These are phyloP conservation scores for Sceloporus undulatus DNA, from an alignment of 2,113 vertebrate genomes.

Conservation along the genomic window DNA sequence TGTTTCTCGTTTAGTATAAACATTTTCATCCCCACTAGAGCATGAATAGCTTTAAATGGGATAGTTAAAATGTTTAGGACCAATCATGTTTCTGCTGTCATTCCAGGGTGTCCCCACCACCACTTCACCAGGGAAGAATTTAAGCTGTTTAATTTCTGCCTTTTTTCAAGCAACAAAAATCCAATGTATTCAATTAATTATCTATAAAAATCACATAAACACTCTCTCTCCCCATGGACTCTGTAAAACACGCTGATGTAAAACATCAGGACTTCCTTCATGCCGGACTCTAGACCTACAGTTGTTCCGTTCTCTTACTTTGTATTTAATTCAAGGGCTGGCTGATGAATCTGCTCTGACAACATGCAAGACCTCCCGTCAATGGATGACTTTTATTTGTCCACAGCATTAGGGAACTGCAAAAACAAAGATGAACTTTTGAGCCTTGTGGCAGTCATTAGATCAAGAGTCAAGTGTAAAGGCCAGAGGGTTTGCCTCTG, in stretches of 20 bases:
- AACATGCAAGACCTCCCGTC: slow-evolving; percentile 5
- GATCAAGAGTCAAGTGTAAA: not conserved
- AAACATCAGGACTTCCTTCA: slow-evolving; percentile 32
- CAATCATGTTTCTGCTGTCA: slow-evolving; percentile 72
- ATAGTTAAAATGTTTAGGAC: slow-evolving; percentile 75
- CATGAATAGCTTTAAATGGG: slow-evolving; percentile 77
- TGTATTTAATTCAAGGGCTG: not conserved
- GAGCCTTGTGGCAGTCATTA: not conserved
- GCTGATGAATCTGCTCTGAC: not conserved
- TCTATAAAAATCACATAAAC: slow-evolving; percentile 31
- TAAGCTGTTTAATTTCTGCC: slow-evolving; percentile 62
- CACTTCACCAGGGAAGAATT: slow-evolving; percentile 64
- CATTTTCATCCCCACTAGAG: slow-evolving; percentile 76
- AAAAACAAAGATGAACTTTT: slow-evolving; percentile 5
- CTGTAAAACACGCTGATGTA: slow-evolving; percentile 29
- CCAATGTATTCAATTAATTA: slow-evolving; percentile 66
- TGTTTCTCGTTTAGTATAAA: slow-evolving; percentile 75
- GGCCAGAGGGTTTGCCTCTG: not conserved
- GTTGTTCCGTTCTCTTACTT: not conserved
- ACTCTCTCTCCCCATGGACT: not conserved
- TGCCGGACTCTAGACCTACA: slow-evolving; percentile 40
- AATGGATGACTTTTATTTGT: slow-evolving; percentile 14
- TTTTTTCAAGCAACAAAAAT: slow-evolving; percentile 63
- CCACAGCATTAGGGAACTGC: not conserved
- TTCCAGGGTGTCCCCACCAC: slow-evolving; percentile 41